Conservation (phyloP, 2,888 invertebrate species). For the Junonia oenone region DNA sequence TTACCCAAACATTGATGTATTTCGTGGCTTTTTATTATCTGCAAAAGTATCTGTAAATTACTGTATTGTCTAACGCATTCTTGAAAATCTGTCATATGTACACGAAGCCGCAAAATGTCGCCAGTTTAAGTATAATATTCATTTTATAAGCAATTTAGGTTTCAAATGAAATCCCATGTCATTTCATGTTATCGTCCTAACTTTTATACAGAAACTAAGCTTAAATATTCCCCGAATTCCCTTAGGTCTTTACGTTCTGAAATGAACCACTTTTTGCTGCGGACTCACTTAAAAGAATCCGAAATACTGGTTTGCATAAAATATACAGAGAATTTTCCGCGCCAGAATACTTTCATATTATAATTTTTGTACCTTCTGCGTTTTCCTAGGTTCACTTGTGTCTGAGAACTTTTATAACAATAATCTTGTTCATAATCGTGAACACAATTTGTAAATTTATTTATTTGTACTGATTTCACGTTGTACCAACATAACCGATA, state of each 20-base stretch:
- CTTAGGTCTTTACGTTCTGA: neutral
- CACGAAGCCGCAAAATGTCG: too few species aligned
- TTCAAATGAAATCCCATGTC: constrained; percentile 2
- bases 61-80: too few species aligned
- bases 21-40: too few species aligned
- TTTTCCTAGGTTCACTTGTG: neutral
- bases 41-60: too few species aligned
- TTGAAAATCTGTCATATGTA: too few species aligned
- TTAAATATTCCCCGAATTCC: constrained; percentile 12
- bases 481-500: too few species aligned
- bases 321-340: constrained; percentile 10
- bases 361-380: neutral
- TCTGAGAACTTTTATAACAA: neutral
- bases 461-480: too few species aligned
- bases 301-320: constrained; percentile 12
- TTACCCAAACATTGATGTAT: too few species aligned
- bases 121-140: too few species aligned
- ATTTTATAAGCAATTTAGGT: constrained; percentile 1
- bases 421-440: too few species aligned
- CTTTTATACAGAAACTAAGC: constrained; percentile 6
- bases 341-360: constrained; percentile 4
- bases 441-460: too few species aligned
- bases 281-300: constrained; percentile 8
- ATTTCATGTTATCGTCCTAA: constrained; percentile 11
- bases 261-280: constrained; percentile 6